These are phyloP conservation scores for Ornithorhynchus anatinus DNA, from an alignment of 2,113 vertebrate species.

Conservation along the genomic window DNA sequence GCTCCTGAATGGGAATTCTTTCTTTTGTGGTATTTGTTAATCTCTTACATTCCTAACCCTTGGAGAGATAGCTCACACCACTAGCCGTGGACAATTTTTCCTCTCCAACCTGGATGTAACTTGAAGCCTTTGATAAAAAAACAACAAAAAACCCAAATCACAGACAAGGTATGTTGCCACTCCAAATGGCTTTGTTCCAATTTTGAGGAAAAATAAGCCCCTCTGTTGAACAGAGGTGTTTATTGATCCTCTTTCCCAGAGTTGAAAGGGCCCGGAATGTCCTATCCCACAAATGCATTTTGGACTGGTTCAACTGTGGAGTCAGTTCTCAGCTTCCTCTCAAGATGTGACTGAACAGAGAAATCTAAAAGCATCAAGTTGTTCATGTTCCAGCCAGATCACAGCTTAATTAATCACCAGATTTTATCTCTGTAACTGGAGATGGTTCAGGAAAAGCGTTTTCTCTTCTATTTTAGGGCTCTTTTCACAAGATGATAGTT, in stretches of 20 bases:
- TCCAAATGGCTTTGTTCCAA: not conserved
- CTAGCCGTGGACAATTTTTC: not conserved
- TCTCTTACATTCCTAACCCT: no score
- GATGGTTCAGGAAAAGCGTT: not conserved
- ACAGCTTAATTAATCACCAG: not conserved
- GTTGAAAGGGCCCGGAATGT: slow-evolving; percentile 15
- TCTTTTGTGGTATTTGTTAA: no score
- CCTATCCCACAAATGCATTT: not conserved
- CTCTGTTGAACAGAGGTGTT: not conserved
- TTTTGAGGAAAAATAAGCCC: not conserved
- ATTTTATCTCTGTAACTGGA: not conserved
- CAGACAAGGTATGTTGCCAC: not conserved
- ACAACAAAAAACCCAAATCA: slow-evolving; percentile 2
- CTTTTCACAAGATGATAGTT: not conserved
- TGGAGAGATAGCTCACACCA: not conserved
- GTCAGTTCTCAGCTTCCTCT: not conserved
- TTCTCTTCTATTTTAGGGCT: not conserved
- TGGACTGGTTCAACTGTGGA: not conserved
- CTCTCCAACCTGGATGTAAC: not conserved
- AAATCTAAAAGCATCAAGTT: not conserved
- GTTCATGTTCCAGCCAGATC: not conserved
- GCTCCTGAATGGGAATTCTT: not conserved
- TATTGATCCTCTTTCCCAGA: not conserved
- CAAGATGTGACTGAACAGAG: not conserved
- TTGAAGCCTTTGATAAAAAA: not conserved